These are phyloP conservation scores for Carcinoscorpius rotundicauda DNA, from an alignment of 1,140 invertebrate species.

Conservation along the genomic window DNA sequence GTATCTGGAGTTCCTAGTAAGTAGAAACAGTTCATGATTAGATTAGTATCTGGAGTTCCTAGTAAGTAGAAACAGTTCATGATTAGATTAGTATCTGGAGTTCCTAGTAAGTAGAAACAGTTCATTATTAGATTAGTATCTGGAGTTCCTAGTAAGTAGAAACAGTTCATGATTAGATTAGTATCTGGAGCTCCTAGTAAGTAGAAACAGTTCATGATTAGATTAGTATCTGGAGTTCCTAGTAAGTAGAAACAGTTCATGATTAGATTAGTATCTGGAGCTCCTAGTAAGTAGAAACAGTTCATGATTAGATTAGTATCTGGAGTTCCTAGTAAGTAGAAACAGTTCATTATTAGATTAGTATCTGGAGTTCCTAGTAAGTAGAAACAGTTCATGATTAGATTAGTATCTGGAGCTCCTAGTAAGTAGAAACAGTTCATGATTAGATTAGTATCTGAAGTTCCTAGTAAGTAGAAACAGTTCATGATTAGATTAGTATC, in stretches of 20 bases:
- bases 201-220: too few relatives aligned
- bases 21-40: too few relatives aligned
- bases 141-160: constrained; percentile 94
- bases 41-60: too few relatives aligned
- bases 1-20: too few relatives aligned
- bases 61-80: too few relatives aligned
- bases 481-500: constrained; percentile 96
- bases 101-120: constrained; percentile 96
- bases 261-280: constrained; percentile 95
- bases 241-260: too few relatives aligned
- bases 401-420: constrained; percentile 95
- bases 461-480: constrained; percentile 96
- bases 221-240: constrained; percentile 95
- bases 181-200: constrained; percentile 98
- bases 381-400: too few relatives aligned
- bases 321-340: constrained; percentile 94
- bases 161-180: too few relatives aligned
- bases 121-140: constrained; percentile 96
- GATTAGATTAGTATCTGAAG: constrained; percentile 95
- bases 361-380: constrained; percentile 98
- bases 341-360: too few relatives aligned
- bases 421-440: too few relatives aligned
- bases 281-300: constrained; percentile 96
- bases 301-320: constrained; percentile 96
- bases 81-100: constrained; percentile 95